Base-by-base conservation (phyloP, 2,797 vertebrate genomes). In the Pyrocephalus nanus region DNA sequence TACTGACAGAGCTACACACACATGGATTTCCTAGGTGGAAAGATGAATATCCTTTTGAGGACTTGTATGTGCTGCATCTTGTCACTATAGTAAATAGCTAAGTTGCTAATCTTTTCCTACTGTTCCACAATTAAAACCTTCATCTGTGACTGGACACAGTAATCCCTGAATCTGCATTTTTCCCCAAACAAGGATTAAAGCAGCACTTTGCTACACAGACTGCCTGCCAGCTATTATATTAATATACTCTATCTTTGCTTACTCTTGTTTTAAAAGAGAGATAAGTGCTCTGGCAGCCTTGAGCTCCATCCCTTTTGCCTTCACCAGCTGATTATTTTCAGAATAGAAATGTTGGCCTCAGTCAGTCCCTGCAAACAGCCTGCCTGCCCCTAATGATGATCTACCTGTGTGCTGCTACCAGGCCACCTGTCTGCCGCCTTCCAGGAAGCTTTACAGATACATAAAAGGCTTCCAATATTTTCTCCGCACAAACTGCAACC, bases 401-500 rank as follows among this genome's bases (percentile, higher is more conserved):
- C 64, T 87, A 91, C 92, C 92, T 92, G 53, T 58, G 60, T 73
- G 90, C 81, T 60, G 73, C 30, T 40, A 77, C 60, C 60, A 58
- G 73, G 84, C 85, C 93, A 96, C 92, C 90, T 96, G 90, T 91
- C 72, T 34, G 23, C 55, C 95, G 90, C 90, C 92, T 88, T 92
- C 54, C 80, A 91, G 65, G 79, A 93, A 88, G 72, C 95, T 86
- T 82, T 58, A 82, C 84, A 91, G 93, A 91, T 10, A 95, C 85
- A 83, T 84, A 89, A 84, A 92, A 90, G 74, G 43, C 93, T 75
- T 83, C 92, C 95, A 96, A 54, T 66, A 58, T 94, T 86, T 96
- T 74, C 88, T 80, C 62, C 62, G 57, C 70, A 85, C 64, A 69
- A 93, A 93, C 65, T 38, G 79, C 20, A 91, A n/a, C 45, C 73